phyloP scores from a whole-genome alignment of 2,113 vertebrate species.

The Vanacampus margaritifer region DNA sequence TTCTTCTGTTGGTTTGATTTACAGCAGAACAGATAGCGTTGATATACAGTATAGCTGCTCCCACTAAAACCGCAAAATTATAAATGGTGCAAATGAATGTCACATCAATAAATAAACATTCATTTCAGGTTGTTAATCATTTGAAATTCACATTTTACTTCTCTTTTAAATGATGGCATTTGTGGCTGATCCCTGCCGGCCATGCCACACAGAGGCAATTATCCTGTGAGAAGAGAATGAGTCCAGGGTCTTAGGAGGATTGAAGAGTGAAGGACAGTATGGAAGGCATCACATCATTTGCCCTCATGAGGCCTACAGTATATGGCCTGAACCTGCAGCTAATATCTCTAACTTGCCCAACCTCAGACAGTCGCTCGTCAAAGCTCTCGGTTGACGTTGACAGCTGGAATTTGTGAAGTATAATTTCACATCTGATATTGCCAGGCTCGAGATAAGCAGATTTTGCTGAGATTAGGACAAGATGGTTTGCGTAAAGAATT shows the following conservation, averaged over 20 bases:
- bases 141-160: constrained; percentile 6
- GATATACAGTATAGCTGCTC: background rate
- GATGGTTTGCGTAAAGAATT: constrained; percentile 35
- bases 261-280: constrained; percentile 40
- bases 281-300: constrained; percentile 24
- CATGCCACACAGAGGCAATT: constrained; percentile 22
- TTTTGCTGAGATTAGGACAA: constrained; percentile 26
- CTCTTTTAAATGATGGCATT: constrained; percentile 11
- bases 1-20: background rate
- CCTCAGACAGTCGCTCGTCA: constrained; percentile 13
- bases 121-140: constrained; percentile 16
- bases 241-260: constrained; percentile 28
- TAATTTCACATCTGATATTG: constrained; percentile 36
- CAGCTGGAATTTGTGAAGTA: constrained; percentile 1
- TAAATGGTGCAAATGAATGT: background rate
- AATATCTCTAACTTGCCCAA: constrained; percentile 25
- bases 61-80: too few relatives aligned
- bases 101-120: background rate
- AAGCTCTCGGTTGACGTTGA: constrained; percentile 11
- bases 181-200: background rate
- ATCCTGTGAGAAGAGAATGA: constrained; percentile 23
- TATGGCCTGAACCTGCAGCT: constrained; percentile 3
- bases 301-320: constrained; percentile 6
- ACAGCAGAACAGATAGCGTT: constrained; percentile 3
- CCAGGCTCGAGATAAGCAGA: constrained; percentile 40